Conservation (phyloP, 2,113 vertebrate species). For the Pygoscelis antarcticus region DNA sequence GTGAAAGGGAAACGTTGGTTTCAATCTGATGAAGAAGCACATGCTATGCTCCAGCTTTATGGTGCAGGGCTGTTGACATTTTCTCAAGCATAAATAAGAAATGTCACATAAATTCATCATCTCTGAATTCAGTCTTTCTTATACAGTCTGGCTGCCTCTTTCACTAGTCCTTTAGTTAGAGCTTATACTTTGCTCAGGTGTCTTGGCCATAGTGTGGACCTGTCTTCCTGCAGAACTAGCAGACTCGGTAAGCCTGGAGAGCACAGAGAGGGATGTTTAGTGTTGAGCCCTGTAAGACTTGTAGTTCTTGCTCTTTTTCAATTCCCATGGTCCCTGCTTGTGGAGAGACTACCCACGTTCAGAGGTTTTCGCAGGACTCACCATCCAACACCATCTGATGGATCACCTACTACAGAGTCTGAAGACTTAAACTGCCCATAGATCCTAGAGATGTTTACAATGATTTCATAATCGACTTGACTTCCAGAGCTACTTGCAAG, state of each 20-base stretch:
- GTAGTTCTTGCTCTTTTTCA: not conserved
- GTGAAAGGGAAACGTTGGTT: not conserved
- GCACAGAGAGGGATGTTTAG: not conserved
- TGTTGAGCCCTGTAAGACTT: not conserved
- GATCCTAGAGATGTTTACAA: not conserved
- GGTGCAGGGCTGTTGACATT: not conserved
- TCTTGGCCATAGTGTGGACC: not conserved
- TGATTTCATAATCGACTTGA: not conserved
- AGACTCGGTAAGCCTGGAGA: not conserved
- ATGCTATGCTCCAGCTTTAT: not conserved
- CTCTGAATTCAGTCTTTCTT: not conserved
- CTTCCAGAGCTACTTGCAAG: not conserved
- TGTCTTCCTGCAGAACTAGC: not conserved
- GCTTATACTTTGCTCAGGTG: not conserved
- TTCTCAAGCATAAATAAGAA: not conserved
- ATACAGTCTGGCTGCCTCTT: not conserved
- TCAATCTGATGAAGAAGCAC: constrained; percentile 5
- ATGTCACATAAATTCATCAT: not conserved
- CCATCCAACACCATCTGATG: not conserved
- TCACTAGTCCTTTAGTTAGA: not conserved
- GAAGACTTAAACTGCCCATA: not conserved
- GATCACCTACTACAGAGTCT: not conserved
- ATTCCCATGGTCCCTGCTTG: not conserved
- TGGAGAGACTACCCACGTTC: not conserved
- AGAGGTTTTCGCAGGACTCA: not conserved